Evolutionary conservation across 2,888 invertebrate species (phyloP).

Genomic region (Rhamphomyia laevipes): DNA sequence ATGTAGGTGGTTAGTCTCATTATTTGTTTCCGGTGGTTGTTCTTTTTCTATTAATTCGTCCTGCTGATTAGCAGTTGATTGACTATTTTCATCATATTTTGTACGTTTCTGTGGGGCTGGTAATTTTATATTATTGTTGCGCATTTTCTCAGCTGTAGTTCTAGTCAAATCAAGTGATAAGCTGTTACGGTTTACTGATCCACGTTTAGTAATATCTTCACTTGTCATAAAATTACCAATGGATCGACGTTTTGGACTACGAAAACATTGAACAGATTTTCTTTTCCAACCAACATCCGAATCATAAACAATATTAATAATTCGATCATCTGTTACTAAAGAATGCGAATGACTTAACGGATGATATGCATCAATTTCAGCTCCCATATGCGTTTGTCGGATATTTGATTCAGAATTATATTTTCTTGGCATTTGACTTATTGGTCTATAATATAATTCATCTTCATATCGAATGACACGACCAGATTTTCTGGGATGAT

Average conservation of each 20-base stretch:
- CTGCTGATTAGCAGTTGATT: not conserved
- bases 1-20: not conserved
- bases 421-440: slow-evolving; percentile 23
- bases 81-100: not conserved
- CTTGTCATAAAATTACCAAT: not conserved
- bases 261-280: slow-evolving; percentile 18
- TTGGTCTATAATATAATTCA: slow-evolving; percentile 23
- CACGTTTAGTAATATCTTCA: not conserved
- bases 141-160: slow-evolving; percentile 16
- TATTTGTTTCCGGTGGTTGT: not conserved
- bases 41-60: not conserved
- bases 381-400: slow-evolving; percentile 35
- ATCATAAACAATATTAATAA: slow-evolving; percentile 38
- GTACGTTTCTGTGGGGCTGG: slow-evolving; percentile 19
- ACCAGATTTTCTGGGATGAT: slow-evolving; percentile 32
- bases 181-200: slow-evolving; percentile 19
- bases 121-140: slow-evolving; percentile 17
- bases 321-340: slow-evolving; percentile 37
- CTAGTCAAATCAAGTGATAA: slow-evolving; percentile 33
- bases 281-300: slow-evolving; percentile 39
- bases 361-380: slow-evolving; percentile 28
- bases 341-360: slow-evolving; percentile 38
- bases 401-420: slow-evolving; percentile 37
- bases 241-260: slow-evolving; percentile 3
- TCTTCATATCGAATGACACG: slow-evolving; percentile 34